Evolutionary conservation across 2,797 vertebrate species (phyloP), one percentile per base, ranked within the genome.

Genomic region (Erpetoichthys calabaricus): DNA sequence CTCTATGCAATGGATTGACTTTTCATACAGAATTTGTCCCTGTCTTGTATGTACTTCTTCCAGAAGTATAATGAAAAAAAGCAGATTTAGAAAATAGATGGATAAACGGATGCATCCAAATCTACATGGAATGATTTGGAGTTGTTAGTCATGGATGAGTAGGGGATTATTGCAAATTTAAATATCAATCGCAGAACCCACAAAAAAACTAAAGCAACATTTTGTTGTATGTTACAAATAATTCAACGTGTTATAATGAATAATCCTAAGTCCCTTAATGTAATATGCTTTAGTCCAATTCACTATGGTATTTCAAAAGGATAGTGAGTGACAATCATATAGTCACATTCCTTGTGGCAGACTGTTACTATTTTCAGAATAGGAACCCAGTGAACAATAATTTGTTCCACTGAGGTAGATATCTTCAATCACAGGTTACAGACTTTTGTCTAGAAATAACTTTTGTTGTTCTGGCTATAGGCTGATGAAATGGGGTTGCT

Each of bases 381-480:
- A 10, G 10, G 49, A 55, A 58, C 51, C 60, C 43, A 47, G 58
- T 58, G 44, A 45, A 47, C 44, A 54, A 44, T 45, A 51, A 41
- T 10, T 42, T 42, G 41, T 44, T 51, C 45, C n/a, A 45, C 42
- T 49, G 47, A 49, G 47, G 7, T 49, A n/a, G 7, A n/a, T 49
- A 49, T 49, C 47, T 49, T n/a, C 7, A n/a, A 49, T 49, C 7
- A 49, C 47, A 49, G n/a, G n/a, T 7, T 49, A 49, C 47, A 49
- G 47, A 7, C n/a, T 7, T 25, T 25, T 25, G 25, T 25, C 25
- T 25, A 25, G 41, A 61, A 50, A 57, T 53, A 47, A 25, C 25
- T 44, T 61, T 61, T 57, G 51, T 53, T 44, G 42, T 52, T 45
- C 45, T 47, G 51, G 56, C 55, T 51, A 42, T 47, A 57, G 52